A percentile compares a stretch with the other conserved stretches of the same genome.
phyloP scores from a whole-genome alignment of 2,113 vertebrate species.

The Misgurnus mizolepis region DNA sequence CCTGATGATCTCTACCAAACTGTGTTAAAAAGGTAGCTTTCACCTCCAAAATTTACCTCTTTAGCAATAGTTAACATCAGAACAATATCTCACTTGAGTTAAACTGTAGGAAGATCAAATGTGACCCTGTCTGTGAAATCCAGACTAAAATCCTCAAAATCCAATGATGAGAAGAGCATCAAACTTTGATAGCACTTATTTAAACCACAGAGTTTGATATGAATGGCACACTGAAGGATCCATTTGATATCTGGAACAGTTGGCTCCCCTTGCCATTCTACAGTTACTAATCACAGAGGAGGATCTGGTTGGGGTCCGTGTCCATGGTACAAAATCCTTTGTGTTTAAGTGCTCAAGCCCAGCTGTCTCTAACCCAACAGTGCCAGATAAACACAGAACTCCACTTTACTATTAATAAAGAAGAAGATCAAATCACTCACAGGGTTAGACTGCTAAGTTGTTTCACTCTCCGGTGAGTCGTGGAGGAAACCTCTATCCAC shows the following conservation, averaged over 20 bases:
- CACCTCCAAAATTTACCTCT: neutral
- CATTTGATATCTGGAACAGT: conserved; percentile 18
- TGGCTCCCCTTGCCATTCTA: conserved; percentile 12
- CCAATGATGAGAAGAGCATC: too few species aligned
- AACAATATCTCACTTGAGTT: too few species aligned
- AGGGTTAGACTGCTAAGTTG: conserved; percentile 8
- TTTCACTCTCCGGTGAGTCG: conserved; percentile 24
- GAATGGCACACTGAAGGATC: neutral
- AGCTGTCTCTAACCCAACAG: conserved; percentile 62
- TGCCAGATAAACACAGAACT: conserved; percentile 64
- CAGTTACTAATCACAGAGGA: conserved; percentile 28
- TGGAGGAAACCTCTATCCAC: neutral
- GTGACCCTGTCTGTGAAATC: too few species aligned
- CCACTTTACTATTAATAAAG: conserved; percentile 59
- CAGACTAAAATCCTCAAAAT: too few species aligned
- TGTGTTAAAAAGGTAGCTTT: too few species aligned
- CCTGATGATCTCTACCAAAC: neutral
- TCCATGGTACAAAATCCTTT: conserved; percentile 43
- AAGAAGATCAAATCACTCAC: conserved; percentile 60
- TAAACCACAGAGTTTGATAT: conserved; percentile 3
- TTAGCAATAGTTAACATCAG: too few species aligned
- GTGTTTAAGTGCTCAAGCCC: conserved; percentile 48
- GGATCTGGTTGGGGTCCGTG: conserved; percentile 53
- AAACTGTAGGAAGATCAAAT: too few species aligned
- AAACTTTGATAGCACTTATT: neutral